Base-by-base conservation (phyloP, 2,113 vertebrate species). In the Centropristis striata region DNA sequence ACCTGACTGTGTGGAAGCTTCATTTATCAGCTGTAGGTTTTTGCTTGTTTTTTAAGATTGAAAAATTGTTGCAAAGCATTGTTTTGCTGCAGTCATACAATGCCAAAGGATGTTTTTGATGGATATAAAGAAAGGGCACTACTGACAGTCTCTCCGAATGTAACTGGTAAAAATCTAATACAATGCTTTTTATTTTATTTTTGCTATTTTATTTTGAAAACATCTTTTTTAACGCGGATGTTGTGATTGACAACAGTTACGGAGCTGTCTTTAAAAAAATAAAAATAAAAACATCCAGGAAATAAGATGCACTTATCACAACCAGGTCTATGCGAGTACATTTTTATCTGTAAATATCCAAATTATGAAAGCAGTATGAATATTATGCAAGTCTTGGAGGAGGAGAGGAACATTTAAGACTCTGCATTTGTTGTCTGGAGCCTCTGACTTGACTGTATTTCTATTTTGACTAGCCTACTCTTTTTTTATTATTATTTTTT, bases 121-220 rank as follows among this genome's bases (percentile, higher is more conserved):
- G 0, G 11, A 25, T 41, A 1, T n/a, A 11, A 39, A 5, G 6
- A 42, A 28, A 50, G 28, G 2, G 20, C 4, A 8, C n/a, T 9
- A 15, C 11, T 2, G 1, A 4, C 32, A 15, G 36, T 4, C 27
- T 12, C 20, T 58, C 20, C 18, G 47, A 28, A 37, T 11, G 1
- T 37, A 32, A 6, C 13, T 8, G 9, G 49, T 41, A 2, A 41
- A 32, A 32, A 4, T 32, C 4, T 32, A 32, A 32, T 6, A 32
- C 6, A 4, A 32, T 32, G 32, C 32, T 32, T 4, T 32, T 32
- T n/a, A n/a, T n/a, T n/a, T n/a, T n/a, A n/a, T n/a, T 32, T 32
- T 32, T 32, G 32, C 0, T 2, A 4, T 65, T 76, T 86, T 80
- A 76, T 64, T 85, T 66, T 76, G 64, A 80, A 80, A 13, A 15